Evolutionary conservation across 2,888 invertebrate genomes (phyloP).

Genomic region (Dioctria linearis): DNA sequence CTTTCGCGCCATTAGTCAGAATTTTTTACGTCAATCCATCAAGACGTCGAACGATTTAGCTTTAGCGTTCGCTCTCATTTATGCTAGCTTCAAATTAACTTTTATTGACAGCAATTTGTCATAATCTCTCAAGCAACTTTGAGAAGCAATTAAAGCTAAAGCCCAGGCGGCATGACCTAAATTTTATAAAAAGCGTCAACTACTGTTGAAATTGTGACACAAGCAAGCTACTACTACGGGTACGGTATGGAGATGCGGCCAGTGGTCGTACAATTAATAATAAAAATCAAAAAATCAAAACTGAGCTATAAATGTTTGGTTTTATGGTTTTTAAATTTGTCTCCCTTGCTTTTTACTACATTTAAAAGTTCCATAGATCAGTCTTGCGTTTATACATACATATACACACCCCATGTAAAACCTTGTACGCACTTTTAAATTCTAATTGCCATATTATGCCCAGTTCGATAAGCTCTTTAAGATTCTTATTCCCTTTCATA

Average conservation of each 20-base stretch:
- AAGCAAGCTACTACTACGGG: too few species aligned
- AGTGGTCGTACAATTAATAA: too few species aligned
- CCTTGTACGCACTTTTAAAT: background rate
- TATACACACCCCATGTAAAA: too few species aligned
- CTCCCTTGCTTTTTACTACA: too few species aligned
- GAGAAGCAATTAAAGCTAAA: conserved; percentile 48
- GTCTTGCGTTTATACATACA: too few species aligned
- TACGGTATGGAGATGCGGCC: too few species aligned
- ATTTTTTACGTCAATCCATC: background rate
- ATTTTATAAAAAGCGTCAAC: conserved; percentile 24
- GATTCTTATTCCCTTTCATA: background rate
- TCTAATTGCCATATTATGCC: background rate
- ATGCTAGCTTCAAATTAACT: conserved; percentile 25
- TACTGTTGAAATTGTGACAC: conserved; percentile 10
- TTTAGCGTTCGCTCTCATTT: background rate
- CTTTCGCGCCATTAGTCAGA: background rate
- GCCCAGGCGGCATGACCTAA: conserved; percentile 36
- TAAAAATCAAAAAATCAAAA: too few species aligned
- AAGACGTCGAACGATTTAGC: background rate
- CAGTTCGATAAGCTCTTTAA: background rate
- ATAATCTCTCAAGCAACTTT: conserved; percentile 45
- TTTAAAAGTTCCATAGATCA: too few species aligned
- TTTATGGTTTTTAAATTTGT: too few species aligned
- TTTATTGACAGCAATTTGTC: conserved; percentile 53
- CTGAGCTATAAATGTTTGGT: too few species aligned